Evolutionary conservation across 2,888 invertebrate species (phyloP).

Genomic region (Imbricaverruca yamaguchii): DNA sequence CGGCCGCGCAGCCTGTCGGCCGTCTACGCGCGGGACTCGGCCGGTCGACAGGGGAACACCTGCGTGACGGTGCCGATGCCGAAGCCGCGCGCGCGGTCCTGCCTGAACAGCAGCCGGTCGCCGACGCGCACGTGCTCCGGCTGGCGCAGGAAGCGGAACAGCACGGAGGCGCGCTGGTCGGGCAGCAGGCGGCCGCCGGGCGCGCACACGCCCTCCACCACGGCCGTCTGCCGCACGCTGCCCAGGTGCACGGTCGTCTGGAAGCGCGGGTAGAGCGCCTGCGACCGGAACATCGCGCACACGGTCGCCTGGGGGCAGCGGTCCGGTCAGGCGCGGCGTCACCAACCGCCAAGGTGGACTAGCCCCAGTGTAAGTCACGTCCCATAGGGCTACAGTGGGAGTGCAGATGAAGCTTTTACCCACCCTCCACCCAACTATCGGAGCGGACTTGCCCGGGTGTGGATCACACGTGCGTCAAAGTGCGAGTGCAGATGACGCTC

Average conservation of each 20-base stretch:
- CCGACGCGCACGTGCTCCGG: constrained; percentile 79
- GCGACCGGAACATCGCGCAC: constrained; percentile 26
- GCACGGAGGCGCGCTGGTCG: constrained; percentile 71
- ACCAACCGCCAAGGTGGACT: too few relatives aligned
- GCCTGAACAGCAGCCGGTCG: constrained; percentile 71
- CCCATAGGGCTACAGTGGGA: too few relatives aligned
- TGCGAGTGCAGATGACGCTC: too few relatives aligned
- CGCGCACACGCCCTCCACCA: constrained; percentile 30
- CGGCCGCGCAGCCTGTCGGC: too few relatives aligned
- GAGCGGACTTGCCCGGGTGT: too few relatives aligned
- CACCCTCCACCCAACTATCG: too few relatives aligned
- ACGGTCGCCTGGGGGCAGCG: not conserved
- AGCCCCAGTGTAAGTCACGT: too few relatives aligned
- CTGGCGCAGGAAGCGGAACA: constrained; percentile 79
- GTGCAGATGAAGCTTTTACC: too few relatives aligned
- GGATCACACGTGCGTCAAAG: too few relatives aligned
- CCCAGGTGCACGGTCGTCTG: constrained; percentile 88
- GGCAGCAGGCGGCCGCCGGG: constrained; percentile 56
- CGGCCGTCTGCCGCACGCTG: constrained; percentile 88
- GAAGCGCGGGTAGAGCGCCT: constrained; percentile 42
- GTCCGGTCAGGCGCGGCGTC: too few relatives aligned
- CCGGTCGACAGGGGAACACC: constrained; percentile 46
- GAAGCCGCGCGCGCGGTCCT: constrained; percentile 69
- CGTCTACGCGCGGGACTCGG: too few relatives aligned
- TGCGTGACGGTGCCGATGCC: constrained; percentile 69